Conservation (phyloP, 2,113 vertebrate genomes). For the Neotragus moschatus region DNA sequence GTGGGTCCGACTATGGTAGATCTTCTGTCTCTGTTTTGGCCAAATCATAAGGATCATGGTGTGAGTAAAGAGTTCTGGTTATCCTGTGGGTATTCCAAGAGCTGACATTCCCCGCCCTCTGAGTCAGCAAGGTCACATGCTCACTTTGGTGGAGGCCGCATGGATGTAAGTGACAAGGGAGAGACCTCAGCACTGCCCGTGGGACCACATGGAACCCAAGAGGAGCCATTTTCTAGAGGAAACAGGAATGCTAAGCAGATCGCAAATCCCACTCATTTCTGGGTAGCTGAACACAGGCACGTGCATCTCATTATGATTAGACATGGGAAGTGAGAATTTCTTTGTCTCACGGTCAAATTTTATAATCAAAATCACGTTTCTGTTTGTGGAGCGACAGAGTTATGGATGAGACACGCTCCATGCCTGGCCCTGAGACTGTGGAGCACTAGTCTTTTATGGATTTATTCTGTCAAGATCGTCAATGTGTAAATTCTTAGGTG, state of each 20-base stretch:
- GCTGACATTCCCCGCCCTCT: background rate
- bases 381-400: background rate
- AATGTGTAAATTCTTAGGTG: background rate
- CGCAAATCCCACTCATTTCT: background rate
- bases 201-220: background rate
- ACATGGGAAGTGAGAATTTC: background rate
- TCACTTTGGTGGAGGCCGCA: background rate
- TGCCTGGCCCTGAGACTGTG: background rate
- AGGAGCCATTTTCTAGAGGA: background rate
- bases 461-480: slow-evolving; percentile 11
- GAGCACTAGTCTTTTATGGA: background rate
- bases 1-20: accelerated
- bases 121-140: background rate
- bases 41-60: background rate
- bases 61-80: background rate
- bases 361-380: background rate
- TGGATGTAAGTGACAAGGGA: background rate
- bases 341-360: background rate
- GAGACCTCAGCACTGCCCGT: background rate
- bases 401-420: background rate
- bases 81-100: background rate
- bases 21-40: background rate
- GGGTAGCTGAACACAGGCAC: background rate
- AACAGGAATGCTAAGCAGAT: background rate
- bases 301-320: background rate